phyloP scores from a whole-genome alignment of 2,113 vertebrate species.

The Poeciliopsis occidentalis region DNA sequence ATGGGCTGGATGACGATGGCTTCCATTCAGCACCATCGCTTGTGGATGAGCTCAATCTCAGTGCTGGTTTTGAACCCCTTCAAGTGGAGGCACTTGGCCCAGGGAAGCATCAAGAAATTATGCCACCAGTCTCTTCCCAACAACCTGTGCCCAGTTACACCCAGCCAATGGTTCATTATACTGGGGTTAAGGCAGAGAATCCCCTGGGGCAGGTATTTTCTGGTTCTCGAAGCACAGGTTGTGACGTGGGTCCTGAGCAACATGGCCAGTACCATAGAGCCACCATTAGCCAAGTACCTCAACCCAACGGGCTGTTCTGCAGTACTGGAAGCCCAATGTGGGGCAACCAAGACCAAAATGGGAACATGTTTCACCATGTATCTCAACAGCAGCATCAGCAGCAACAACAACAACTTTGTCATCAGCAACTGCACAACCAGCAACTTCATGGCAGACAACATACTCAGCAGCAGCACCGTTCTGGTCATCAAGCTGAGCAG shows the following conservation, averaged over 20 bases:
- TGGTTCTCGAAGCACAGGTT: conserved; percentile 66
- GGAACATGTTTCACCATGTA: conserved; percentile 72
- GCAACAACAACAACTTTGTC: conserved; percentile 46
- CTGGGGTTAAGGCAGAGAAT: conserved; percentile 83
- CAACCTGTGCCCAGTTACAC: conserved; percentile 79
- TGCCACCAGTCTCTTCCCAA: conserved; percentile 64
- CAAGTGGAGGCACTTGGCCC: conserved; percentile 88
- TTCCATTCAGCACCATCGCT: conserved; percentile 91
- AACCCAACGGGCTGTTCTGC: conserved; percentile 92
- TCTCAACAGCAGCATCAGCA: conserved; percentile 63
- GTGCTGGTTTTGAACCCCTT: conserved; percentile 92
- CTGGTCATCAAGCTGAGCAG: conserved; percentile 64
- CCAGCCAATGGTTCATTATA: conserved; percentile 87
- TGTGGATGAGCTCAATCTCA: conserved; percentile 94
- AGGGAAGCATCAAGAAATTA: conserved; percentile 82
- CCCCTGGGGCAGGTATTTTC: conserved; percentile 84
- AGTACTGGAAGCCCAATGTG: conserved; percentile 92
- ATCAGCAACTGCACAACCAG: conserved; percentile 74
- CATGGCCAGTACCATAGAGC: conserved; percentile 87
- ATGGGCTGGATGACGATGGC: conserved; percentile 90
- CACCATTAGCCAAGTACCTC: conserved; percentile 84
- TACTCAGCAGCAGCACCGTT: conserved; percentile 63
- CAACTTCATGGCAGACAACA: conserved; percentile 71
- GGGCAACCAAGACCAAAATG: conserved; percentile 89
- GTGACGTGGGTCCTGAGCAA: conserved; percentile 85